Conservation (phyloP, 2,113 vertebrate genomes). For the Microcebus ravelobensis region DNA sequence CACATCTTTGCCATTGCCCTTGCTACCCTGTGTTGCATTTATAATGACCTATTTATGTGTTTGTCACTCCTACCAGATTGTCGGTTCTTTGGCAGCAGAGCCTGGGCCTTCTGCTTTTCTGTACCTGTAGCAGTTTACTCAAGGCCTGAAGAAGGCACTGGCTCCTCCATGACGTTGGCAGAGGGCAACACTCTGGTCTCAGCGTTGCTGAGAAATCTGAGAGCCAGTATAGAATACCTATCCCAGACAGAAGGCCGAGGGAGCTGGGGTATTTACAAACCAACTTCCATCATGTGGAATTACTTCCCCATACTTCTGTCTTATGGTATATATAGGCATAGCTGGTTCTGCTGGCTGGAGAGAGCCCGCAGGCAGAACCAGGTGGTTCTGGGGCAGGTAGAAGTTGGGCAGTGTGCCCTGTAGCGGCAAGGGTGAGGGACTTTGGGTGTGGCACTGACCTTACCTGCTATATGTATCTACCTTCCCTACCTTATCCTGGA, state of each 20-base stretch:
- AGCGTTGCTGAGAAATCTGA: background rate
- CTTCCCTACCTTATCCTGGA: background rate
- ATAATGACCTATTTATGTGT: too few species aligned
- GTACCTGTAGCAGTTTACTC: too few species aligned
- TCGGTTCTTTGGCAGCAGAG: background rate
- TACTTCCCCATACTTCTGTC: background rate
- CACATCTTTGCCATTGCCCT: background rate
- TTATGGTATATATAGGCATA: background rate
- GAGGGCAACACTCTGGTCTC: background rate
- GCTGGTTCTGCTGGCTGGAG: background rate
- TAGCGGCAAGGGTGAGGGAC: background rate
- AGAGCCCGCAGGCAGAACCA: background rate
- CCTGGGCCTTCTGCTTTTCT: background rate
- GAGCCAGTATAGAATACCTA: background rate
- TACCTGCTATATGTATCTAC: background rate
- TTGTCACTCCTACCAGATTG: background rate
- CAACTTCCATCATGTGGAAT: background rate
- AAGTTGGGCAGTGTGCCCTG: accelerated
- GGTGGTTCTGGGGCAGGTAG: accelerated
- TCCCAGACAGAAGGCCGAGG: accelerated
- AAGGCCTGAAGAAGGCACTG: background rate
- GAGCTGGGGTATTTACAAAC: background rate
- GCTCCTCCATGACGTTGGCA: background rate
- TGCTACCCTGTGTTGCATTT: background rate
- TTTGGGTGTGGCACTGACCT: background rate